Conservation (phyloP, 1,140 invertebrate genomes). For the Drosophila lini region DNA sequence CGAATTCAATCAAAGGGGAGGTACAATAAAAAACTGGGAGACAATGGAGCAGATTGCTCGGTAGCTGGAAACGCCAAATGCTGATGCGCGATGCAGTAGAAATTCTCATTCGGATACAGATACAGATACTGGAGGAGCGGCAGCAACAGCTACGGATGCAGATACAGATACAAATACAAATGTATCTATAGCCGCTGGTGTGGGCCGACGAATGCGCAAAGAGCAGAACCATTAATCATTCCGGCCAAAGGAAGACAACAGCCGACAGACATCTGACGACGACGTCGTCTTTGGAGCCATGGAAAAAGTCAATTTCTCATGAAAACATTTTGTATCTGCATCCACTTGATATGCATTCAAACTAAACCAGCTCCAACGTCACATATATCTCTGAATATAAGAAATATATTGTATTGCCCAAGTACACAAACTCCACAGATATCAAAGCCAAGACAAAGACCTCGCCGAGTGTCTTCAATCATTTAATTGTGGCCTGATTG, state of each 20-base stretch:
- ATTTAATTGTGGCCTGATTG: constrained; percentile 77
- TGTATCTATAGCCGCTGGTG: constrained; percentile 37
- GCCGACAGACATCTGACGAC: constrained; percentile 62
- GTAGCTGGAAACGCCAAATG: constrained; percentile 66
- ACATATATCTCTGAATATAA: constrained; percentile 17
- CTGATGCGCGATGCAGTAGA: constrained; percentile 63
- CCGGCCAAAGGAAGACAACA: constrained; percentile 70
- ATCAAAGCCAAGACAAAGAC: constrained; percentile 21
- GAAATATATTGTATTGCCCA: constrained; percentile 37
- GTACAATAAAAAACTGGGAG: constrained; percentile 31
- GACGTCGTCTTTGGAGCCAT: constrained; percentile 56
- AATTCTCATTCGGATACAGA: constrained; percentile 58
- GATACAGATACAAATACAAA: constrained; percentile 25
- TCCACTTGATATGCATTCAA: constrained; percentile 62
- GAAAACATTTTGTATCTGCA: constrained; percentile 80
- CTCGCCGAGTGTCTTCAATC: constrained; percentile 75
- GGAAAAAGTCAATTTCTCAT: constrained; percentile 84
- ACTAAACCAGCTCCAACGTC: constrained; percentile 30
- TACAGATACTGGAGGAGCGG: constrained; percentile 42
- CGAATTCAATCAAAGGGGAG: constrained; percentile 71
- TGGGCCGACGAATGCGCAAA: constrained; percentile 71
- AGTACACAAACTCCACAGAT: background rate
- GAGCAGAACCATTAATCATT: constrained; percentile 84
- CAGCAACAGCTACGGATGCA: constrained; percentile 43
- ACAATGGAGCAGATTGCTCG: constrained; percentile 52